Evolutionary conservation across 2,113 vertebrate genomes (phyloP), one percentile per base, ranked within the genome.

Genomic region (Bubo scandiacus): DNA sequence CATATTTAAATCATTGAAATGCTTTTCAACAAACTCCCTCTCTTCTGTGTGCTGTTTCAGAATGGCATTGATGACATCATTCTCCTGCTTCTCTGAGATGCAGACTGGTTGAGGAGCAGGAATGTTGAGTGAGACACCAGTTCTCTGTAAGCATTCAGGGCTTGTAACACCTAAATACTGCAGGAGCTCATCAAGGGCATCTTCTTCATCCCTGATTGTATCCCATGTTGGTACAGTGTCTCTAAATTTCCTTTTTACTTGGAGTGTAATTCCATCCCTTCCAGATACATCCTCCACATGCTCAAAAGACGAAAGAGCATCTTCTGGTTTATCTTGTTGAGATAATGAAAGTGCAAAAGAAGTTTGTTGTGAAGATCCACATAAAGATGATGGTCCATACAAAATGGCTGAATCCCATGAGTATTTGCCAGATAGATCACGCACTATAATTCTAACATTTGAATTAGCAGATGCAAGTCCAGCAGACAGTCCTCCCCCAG

Each of bases 41-140:
- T 99, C 99, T 59, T 99, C 99, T 10, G 99, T 99, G 87, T 99
- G 98, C 96, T 99, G 99, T 96, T 99, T 99, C 96, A 99, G 98
- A 97, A 99, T 99, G 95, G 99, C 99, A 90, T 99, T 99, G 97
- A 99, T 99, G 90, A 99, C 99, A 63, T 99, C 99, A 1, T 99
- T 99, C 98, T 99, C 99, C 95, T 99, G 99, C 96, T 99, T 99
- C 97, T 99, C 99, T 42, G 99, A 99, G 88, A 99, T 99, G 79
- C 99, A 99, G 29, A 98, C 96, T 65, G 99, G 99, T 57, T 99
- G 99, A 59, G 98, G 98, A 81, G 99, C 99, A 67, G 99, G 99
- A 91, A 99, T 99, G 96, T 99, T 99, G 89, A 99, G 99, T 4
- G 99, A 99, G 87, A 98, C 98, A 63, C 99, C 99, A 97, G 98